These are phyloP conservation scores for Campopleginae sp. DNA, from an alignment of 2,888 invertebrate genomes.

Conservation along the genomic window DNA sequence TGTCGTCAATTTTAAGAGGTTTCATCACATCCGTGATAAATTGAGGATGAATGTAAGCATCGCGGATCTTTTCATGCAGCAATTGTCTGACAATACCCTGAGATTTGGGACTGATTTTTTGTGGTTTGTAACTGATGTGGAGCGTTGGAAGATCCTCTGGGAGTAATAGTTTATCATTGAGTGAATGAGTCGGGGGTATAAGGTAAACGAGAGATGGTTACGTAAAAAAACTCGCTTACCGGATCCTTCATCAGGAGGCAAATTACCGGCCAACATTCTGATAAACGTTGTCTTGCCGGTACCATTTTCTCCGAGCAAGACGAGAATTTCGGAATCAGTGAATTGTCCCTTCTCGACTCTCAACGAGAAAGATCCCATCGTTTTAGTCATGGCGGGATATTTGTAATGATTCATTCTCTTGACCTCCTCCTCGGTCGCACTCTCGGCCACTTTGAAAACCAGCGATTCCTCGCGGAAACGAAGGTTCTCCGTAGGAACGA, in stretches of 20 bases:
- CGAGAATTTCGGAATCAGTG: conserved; percentile 99
- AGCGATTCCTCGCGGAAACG: conserved; percentile 98
- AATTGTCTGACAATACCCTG: conserved; percentile 96
- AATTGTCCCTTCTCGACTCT: conserved; percentile 96
- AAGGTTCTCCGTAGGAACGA: conserved; percentile 99
- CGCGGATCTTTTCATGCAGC: conserved; percentile 98
- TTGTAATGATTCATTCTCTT: conserved; percentile 98
- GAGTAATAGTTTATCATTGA: conserved; percentile 30
- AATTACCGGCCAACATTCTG: conserved; percentile 98
- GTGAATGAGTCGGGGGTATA: not conserved
- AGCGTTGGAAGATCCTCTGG: conserved; percentile 92
- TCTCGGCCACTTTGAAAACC: conserved; percentile 99
- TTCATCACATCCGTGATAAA: conserved; percentile 99
- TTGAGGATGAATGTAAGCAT: conserved; percentile 99
- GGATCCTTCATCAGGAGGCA: conserved; percentile 94
- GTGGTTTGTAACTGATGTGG: conserved; percentile 99
- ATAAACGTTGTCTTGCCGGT: conserved; percentile 99
- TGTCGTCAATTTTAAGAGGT: conserved; percentile 97
- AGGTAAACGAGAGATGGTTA: no score
- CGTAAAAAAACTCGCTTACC: conserved; percentile 82
- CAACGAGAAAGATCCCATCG: conserved; percentile 92
- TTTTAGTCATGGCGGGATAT: conserved; percentile 96
- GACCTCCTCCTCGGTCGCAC: conserved; percentile 98
- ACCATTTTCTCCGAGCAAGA: conserved; percentile 98
- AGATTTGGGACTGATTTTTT: conserved; percentile 99